These are phyloP conservation scores for Pristionchus pacificus DNA, from an alignment of 1,140 invertebrate genomes.

Conservation along the genomic window DNA sequence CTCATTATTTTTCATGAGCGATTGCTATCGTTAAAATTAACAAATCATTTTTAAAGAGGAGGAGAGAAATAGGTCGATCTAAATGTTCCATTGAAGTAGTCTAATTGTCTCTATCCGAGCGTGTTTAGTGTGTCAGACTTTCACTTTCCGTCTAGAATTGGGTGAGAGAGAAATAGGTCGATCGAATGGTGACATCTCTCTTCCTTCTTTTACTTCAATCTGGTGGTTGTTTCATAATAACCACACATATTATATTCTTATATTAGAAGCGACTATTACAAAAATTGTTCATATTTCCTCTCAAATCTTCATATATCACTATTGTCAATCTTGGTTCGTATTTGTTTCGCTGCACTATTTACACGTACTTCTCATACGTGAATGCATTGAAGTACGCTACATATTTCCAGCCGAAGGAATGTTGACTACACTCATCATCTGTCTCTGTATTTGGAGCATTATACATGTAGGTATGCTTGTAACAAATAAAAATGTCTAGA, in stretches of 20 bases:
- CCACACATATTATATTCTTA: slow-evolving; percentile 17
- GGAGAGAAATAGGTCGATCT: no score
- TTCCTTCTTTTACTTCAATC: slow-evolving; percentile 7
- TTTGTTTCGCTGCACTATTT: slow-evolving; percentile 4
- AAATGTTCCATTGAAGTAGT: slow-evolving; percentile 16
- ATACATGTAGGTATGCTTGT: slow-evolving; percentile 18
- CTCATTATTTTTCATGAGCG: slow-evolving; percentile 10
- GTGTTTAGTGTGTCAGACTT: slow-evolving; percentile 9
- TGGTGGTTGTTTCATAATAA: slow-evolving; percentile 7
- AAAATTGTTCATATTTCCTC: slow-evolving; percentile 11
- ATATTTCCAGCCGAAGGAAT: slow-evolving; percentile 4
- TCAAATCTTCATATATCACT: no score
- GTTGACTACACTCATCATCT: slow-evolving; percentile 5
- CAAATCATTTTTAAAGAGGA: slow-evolving; percentile 1
- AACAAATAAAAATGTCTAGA: no score
- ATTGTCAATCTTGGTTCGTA: not conserved
- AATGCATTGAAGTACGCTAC: slow-evolving; percentile 18
- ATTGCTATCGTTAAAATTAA: slow-evolving; percentile 1
- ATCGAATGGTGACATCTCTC: slow-evolving; percentile 7
- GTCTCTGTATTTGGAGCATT: slow-evolving; percentile 8
- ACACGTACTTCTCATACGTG: slow-evolving; percentile 7
- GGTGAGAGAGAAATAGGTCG: slow-evolving; percentile 5
- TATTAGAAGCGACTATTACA: slow-evolving; percentile 13
- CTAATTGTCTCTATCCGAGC: slow-evolving; percentile 14
- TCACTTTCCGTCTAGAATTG: slow-evolving; percentile 14